A percentile compares a stretch with the other conserved stretches of the same genome.
Conservation (phyloP, 2,113 vertebrate genomes). For the Ailuropoda melanoleuca region DNA sequence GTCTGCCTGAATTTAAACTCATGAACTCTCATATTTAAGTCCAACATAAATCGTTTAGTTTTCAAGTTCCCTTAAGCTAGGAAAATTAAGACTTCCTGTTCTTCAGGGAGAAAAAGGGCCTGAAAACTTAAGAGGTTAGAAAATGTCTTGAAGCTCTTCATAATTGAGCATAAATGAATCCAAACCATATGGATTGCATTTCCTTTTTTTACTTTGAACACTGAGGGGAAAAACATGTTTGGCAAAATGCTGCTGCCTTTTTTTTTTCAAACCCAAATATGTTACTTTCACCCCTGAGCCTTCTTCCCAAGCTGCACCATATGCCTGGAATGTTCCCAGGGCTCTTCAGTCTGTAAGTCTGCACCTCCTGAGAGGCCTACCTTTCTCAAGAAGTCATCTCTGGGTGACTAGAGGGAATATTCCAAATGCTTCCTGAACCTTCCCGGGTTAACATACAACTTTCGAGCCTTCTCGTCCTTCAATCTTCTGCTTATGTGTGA, state of each 20-base stretch:
- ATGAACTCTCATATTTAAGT: slow-evolving; percentile 64
- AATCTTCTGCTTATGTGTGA: neutral
- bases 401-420: slow-evolving; percentile 28
- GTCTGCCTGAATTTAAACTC: slow-evolving; percentile 65
- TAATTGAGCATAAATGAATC: slow-evolving; percentile 66
- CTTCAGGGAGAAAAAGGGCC: slow-evolving; percentile 57
- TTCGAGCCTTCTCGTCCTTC: neutral
- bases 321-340: slow-evolving; percentile 57
- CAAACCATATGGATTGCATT: slow-evolving; percentile 74
- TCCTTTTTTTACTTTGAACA: slow-evolving; percentile 73
- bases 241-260: slow-evolving; percentile 51
- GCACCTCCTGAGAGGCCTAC: slow-evolving; percentile 15
- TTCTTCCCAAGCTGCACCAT: slow-evolving; percentile 53
- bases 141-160: slow-evolving; percentile 66
- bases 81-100: slow-evolving; percentile 75
- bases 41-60: slow-evolving; percentile 65
- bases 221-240: slow-evolving; percentile 73
- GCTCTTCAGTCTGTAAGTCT: slow-evolving; percentile 14
- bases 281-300: slow-evolving; percentile 67
- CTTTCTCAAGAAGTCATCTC: slow-evolving; percentile 33
- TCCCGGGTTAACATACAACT: slow-evolving; percentile 23
- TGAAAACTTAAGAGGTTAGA: slow-evolving; percentile 69
- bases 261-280: slow-evolving; percentile 59
- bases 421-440: slow-evolving; percentile 28
- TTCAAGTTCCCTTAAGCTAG: slow-evolving; percentile 71